A percentile compares a stretch with the other conserved stretches of the same genome.
phyloP scores from a whole-genome alignment of 2,797 vertebrate species.

The Poeciliopsis infans region DNA sequence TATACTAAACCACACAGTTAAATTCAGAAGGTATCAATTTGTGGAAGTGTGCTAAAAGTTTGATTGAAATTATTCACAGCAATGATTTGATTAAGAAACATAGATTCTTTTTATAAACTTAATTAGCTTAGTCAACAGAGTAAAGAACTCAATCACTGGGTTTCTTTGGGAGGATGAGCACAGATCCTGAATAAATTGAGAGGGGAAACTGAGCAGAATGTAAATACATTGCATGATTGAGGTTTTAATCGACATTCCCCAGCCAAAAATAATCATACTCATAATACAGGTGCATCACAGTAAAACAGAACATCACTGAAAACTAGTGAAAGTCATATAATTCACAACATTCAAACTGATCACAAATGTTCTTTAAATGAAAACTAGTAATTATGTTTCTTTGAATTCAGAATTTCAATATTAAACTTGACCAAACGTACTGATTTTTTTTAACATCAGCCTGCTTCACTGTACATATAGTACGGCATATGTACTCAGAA shows the following conservation, averaged over 20 bases:
- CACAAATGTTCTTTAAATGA: not conserved
- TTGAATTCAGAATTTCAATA: not conserved
- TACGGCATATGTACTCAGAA: too few species aligned
- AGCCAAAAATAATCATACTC: constrained; percentile 31
- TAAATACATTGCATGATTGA: constrained; percentile 5
- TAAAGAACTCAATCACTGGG: constrained; percentile 45
- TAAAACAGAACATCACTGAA: not conserved
- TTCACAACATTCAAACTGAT: not conserved
- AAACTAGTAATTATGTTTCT: not conserved
- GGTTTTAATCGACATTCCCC: constrained; percentile 23
- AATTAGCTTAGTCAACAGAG: constrained; percentile 53
- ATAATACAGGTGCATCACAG: not conserved
- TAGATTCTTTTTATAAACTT: constrained; percentile 10
- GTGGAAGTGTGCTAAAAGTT: constrained; percentile 12
- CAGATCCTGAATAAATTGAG: constrained; percentile 50
- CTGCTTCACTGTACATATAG: not conserved
- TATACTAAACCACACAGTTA: not conserved
- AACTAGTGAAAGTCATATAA: not conserved
- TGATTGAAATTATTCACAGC: constrained; percentile 46
- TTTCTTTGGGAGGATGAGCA: constrained; percentile 49
- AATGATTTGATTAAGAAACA: constrained; percentile 41
- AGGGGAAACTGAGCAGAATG: constrained; percentile 34
- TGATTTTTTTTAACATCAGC: not conserved
- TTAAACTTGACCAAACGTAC: not conserved
- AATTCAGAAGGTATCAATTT: constrained; percentile 11